These are phyloP conservation scores for Dromaius novaehollandiae DNA, from an alignment of 2,113 vertebrate genomes.

Conservation along the genomic window DNA sequence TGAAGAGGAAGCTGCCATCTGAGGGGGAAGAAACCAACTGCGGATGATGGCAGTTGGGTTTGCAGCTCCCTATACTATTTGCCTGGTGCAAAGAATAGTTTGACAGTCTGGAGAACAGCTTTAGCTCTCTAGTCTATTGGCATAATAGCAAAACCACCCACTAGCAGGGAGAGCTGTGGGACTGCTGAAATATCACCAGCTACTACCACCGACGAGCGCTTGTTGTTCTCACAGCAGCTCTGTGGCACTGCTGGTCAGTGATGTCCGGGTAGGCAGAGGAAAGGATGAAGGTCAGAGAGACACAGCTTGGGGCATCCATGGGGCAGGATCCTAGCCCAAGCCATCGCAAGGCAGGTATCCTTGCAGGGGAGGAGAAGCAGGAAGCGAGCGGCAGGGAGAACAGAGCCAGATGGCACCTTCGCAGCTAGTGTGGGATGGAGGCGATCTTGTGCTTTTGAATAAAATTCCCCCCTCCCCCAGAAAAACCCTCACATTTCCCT, in stretches of 20 bases:
- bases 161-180: not conserved
- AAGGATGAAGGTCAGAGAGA: not conserved
- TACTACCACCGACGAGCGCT: not conserved
- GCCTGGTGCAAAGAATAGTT: not conserved
- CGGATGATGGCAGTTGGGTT: not conserved
- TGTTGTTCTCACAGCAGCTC: not conserved
- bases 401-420: not conserved
- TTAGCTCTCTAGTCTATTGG: not conserved
- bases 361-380: not conserved
- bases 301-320: not conserved
- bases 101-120: conserved; percentile 6
- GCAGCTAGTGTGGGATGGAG: not conserved
- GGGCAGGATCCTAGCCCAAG: not conserved
- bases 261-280: not conserved
- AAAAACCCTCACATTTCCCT: not conserved
- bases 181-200: not conserved
- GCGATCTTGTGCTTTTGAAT: not conserved
- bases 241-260: not conserved
- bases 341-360: not conserved
- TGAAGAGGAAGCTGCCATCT: not conserved
- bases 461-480: not conserved
- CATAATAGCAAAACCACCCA: not conserved
- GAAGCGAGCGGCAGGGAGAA: not conserved
- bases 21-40: not conserved
- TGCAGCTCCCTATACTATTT: not conserved